These are phyloP conservation scores for Isotomurus palustris DNA, from an alignment of 2,888 invertebrate genomes.

Conservation along the genomic window DNA sequence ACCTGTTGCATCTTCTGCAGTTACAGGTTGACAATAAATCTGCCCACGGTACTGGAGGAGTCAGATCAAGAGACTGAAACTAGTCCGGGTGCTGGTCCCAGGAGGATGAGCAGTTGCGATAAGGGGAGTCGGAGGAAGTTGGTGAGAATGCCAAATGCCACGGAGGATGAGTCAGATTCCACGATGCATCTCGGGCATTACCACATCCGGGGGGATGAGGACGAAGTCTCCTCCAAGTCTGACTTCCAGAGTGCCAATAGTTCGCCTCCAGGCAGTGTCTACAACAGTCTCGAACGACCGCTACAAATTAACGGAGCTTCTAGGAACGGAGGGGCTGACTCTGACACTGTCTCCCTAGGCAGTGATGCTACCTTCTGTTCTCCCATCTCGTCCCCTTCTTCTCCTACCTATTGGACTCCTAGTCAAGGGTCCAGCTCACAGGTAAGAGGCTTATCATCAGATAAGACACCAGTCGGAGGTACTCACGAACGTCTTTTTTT, in stretches of 20 bases:
- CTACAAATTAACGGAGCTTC: conserved; percentile 34
- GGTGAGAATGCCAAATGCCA: conserved; percentile 19
- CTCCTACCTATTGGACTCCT: conserved; percentile 41
- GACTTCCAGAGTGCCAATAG: conserved; percentile 40
- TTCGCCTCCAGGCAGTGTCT: conserved; percentile 40
- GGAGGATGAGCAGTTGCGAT: conserved; percentile 25
- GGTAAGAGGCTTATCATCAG: conserved; percentile 18
- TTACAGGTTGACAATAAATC: conserved; percentile 34
- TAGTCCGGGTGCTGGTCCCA: conserved; percentile 36
- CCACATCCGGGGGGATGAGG: not conserved
- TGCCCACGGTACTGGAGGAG: conserved; percentile 43
- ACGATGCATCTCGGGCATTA: no score
- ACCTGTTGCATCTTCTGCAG: no score
- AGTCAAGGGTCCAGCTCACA: conserved; percentile 45
- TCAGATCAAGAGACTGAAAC: conserved; percentile 44
- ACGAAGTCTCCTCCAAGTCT: conserved; percentile 9
- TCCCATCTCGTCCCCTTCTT: conserved; percentile 43
- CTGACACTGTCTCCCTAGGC: conserved; percentile 34
- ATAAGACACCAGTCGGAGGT: not conserved
- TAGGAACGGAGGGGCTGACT: conserved; percentile 16
- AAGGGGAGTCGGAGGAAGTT: conserved; percentile 14
- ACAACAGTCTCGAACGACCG: conserved; percentile 43
- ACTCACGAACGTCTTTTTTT: not conserved
- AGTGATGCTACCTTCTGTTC: conserved; percentile 44
- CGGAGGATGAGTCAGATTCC: conserved; percentile 19